Percentiles rank a stretch among this genome's conserved stretches.
Evolutionary conservation across 2,113 vertebrate species (phyloP).

Genomic region (Butorides virescens): DNA sequence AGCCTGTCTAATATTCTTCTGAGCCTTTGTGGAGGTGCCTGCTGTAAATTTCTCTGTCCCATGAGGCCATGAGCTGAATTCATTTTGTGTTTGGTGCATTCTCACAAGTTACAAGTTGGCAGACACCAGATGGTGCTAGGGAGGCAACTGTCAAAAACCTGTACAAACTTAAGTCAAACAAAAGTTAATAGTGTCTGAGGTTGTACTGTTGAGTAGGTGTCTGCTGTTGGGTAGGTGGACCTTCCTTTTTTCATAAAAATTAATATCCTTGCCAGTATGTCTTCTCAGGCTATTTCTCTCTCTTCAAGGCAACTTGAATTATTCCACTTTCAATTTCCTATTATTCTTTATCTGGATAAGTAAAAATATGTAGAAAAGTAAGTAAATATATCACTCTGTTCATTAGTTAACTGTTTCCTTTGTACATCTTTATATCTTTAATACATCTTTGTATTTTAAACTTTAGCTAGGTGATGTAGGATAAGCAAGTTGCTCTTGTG

Average conservation of each 20-base stretch:
- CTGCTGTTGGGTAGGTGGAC: not conserved
- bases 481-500: not conserved
- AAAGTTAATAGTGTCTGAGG: not conserved
- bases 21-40: not conserved
- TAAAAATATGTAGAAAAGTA: not conserved
- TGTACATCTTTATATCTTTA: too few relatives aligned
- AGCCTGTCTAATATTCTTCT: slow-evolving; percentile 12
- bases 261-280: not conserved
- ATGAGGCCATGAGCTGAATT: slow-evolving; percentile 23
- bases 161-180: not conserved
- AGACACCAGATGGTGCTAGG: slow-evolving; percentile 58
- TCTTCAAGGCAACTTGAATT: not conserved
- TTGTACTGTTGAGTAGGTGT: not conserved
- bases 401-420: not conserved
- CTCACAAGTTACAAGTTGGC: slow-evolving; percentile 23
- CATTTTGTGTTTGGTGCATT: not conserved
- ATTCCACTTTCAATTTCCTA: not conserved
- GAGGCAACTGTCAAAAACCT: slow-evolving; percentile 34
- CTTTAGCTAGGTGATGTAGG: not conserved
- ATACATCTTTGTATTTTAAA: not conserved
- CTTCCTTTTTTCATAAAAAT: not conserved
- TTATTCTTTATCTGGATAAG: not conserved
- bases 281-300: not conserved
- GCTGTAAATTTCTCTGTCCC: slow-evolving; percentile 32
- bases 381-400: not conserved